These are phyloP conservation scores for Epizoanthus illoricatus DNA, from an alignment of 92 coral and sea anemone species.

Conservation along the genomic window DNA sequence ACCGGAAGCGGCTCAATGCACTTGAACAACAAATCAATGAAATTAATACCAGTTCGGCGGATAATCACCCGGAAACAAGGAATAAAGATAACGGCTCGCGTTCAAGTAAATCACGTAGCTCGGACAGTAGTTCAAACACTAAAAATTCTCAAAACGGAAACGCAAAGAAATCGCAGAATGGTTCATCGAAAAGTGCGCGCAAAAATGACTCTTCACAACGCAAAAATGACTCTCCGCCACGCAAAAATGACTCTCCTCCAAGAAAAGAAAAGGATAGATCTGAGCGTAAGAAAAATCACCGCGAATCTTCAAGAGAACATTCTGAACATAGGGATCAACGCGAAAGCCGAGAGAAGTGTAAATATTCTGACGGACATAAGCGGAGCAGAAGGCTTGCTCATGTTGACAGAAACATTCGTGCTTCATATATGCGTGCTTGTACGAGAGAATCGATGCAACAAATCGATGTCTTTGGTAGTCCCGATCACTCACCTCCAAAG, in stretches of 20 bases:
- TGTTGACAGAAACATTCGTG: conserved; percentile 84
- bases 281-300: conserved; percentile 57
- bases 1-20: conserved; percentile 50
- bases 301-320: conserved; percentile 69
- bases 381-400: conserved; percentile 78
- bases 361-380: conserved; percentile 64
- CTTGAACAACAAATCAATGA: conserved; percentile 54
- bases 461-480: conserved; percentile 74
- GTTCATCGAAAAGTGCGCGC: conserved; percentile 57
- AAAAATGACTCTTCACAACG: conserved; percentile 69
- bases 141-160: conserved; percentile 53
- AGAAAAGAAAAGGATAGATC: conserved; percentile 69
- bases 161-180: conserved; percentile 57
- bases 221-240: conserved; percentile 66
- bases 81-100: conserved; percentile 56
- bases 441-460: conserved; percentile 77
- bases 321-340: conserved; percentile 55
- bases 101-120: conserved; percentile 46
- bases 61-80: conserved; percentile 44
- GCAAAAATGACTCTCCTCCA: conserved; percentile 65
- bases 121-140: conserved; percentile 54
- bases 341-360: conserved; percentile 57
- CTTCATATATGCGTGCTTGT: conserved; percentile 85
- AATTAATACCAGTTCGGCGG: conserved; percentile 38
- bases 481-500: conserved; percentile 55